These are phyloP conservation scores for Clarias macrocephalus DNA, from an alignment of 2,113 vertebrate genomes.

Conservation along the genomic window DNA sequence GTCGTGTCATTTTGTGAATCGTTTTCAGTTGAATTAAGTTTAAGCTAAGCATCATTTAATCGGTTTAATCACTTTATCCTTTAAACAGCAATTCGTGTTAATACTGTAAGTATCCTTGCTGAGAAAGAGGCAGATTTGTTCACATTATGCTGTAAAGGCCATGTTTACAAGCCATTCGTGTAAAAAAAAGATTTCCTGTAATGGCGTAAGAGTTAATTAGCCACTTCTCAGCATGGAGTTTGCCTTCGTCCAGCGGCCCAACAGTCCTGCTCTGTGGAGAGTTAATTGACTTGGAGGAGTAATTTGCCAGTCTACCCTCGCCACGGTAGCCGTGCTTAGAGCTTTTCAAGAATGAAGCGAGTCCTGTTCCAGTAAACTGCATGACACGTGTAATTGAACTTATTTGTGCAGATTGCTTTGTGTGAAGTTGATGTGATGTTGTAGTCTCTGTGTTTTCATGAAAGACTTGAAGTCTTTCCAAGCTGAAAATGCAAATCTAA, in stretches of 20 bases:
- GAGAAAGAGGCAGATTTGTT: slow-evolving; percentile 1
- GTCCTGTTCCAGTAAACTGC: slow-evolving; percentile 1
- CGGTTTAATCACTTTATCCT: background rate
- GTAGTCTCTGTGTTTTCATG: background rate
- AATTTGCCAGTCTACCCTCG: slow-evolving; percentile 7
- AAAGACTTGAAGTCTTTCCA: background rate
- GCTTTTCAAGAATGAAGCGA: background rate
- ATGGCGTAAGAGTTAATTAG: slow-evolving; percentile 18
- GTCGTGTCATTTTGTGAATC: background rate
- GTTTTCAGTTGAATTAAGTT: background rate
- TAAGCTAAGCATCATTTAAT: background rate
- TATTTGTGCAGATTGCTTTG: background rate
- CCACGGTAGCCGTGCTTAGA: slow-evolving; percentile 4
- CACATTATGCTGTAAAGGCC: background rate
- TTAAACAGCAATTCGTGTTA: background rate
- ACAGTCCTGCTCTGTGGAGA: slow-evolving; percentile 11
- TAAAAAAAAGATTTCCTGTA: slow-evolving; percentile 9
- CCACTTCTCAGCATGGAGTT: slow-evolving; percentile 16
- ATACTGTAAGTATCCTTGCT: background rate
- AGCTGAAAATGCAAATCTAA: background rate
- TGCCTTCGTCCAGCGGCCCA: slow-evolving; percentile 12
- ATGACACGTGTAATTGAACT: background rate
- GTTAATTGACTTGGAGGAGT: slow-evolving; percentile 13
- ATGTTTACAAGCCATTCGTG: background rate
- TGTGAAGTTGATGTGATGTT: too few relatives aligned